These are phyloP conservation scores for Tholera decimalis DNA, from an alignment of 2,888 invertebrate genomes.

Conservation along the genomic window DNA sequence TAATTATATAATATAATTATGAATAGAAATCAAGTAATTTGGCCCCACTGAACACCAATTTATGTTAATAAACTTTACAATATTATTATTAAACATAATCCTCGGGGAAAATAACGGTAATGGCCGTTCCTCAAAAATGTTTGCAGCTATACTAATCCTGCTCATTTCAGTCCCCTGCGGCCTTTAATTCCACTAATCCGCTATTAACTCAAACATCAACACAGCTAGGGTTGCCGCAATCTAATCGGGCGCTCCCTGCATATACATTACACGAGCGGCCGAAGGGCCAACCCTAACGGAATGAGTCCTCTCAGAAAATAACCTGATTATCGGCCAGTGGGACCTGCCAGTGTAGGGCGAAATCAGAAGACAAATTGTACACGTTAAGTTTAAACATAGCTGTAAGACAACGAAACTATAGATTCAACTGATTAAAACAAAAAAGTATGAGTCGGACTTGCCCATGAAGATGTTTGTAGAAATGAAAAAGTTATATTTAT, in stretches of 20 bases:
- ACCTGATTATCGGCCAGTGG: slow-evolving; percentile 48
- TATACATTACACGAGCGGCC: slow-evolving; percentile 24
- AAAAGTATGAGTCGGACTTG: no score
- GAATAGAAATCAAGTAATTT: not conserved
- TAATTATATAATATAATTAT: no score
- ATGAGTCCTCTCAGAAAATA: slow-evolving; percentile 51
- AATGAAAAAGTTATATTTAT: no score
- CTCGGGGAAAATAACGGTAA: not conserved
- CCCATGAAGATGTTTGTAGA: no score
- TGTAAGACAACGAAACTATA: no score
- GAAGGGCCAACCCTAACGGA: slow-evolving; percentile 47
- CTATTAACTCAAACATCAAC: slow-evolving; percentile 26
- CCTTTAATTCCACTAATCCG: slow-evolving; percentile 16
- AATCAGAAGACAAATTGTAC: slow-evolving; percentile 18
- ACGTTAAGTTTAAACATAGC: not conserved
- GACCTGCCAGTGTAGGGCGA: not conserved
- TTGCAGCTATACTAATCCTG: not conserved
- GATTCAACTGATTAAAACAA: no score
- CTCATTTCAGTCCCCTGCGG: not conserved
- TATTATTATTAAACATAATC: not conserved
- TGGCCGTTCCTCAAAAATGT: slow-evolving; percentile 9
- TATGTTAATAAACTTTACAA: slow-evolving; percentile 2
- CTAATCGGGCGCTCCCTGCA: slow-evolving; percentile 32
- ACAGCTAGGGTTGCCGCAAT: slow-evolving; percentile 46
- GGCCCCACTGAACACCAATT: not conserved